Conservation (phyloP, 2,797 vertebrate genomes). For the Remorina albescens region DNA sequence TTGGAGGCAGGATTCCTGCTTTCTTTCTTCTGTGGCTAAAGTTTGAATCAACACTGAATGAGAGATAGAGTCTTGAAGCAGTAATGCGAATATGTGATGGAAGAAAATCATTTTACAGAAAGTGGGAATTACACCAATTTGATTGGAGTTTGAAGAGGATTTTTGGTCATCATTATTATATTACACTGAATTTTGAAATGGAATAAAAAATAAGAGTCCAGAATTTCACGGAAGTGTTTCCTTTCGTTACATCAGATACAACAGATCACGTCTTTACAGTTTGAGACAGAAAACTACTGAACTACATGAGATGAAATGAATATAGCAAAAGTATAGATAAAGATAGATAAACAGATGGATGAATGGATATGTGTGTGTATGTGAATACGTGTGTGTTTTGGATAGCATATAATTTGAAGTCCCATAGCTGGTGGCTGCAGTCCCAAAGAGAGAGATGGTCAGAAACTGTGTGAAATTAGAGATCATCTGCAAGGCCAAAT, state of each 20-base stretch:
- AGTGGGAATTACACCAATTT: neutral
- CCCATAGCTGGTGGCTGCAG: constrained; percentile 30
- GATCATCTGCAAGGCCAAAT: constrained; percentile 59
- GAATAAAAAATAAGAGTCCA: neutral
- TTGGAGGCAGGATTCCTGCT: too few species aligned
- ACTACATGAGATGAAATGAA: constrained; percentile 27
- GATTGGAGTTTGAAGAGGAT: neutral
- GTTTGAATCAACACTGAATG: constrained; percentile 32
- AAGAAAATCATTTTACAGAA: neutral
- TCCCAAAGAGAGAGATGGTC: constrained; percentile 54
- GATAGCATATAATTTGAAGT: constrained; percentile 32
- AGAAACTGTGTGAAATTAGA: constrained; percentile 58
- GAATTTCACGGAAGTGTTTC: neutral
- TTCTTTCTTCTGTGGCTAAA: constrained; percentile 13
- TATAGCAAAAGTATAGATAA: constrained; percentile 33
- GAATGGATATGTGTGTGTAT: constrained; percentile 22
- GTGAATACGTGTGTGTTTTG: constrained; percentile 39
- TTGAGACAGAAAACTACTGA: constrained; percentile 18
- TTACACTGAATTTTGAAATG: neutral
- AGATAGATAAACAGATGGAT: constrained; percentile 28
- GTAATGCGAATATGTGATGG: constrained; percentile 4
- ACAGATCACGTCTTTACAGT: constrained; percentile 4
- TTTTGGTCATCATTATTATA: neutral
- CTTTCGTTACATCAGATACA: constrained; percentile 27
- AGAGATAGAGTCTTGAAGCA: constrained; percentile 8